phyloP scores from a whole-genome alignment of 2,113 vertebrate species.

The Microtus oregoni region DNA sequence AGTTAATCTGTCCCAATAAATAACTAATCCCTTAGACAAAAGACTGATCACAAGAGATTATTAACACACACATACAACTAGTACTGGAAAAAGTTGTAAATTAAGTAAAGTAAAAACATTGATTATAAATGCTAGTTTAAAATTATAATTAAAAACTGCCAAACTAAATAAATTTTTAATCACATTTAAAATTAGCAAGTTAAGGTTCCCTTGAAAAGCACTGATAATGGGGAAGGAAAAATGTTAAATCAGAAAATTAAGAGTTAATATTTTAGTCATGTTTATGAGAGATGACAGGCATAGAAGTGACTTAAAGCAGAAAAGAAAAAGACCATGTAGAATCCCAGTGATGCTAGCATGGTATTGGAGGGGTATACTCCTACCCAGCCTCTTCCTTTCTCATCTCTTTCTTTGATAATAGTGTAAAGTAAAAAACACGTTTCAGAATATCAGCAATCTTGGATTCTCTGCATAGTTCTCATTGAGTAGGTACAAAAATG shows the following conservation, averaged over 20 bases:
- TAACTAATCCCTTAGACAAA: not conserved
- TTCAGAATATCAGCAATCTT: no score
- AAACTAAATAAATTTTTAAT: not conserved
- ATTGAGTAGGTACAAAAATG: no score
- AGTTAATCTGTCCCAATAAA: not conserved
- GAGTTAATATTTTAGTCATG: slow-evolving; percentile 29
- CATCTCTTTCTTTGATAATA: slow-evolving; percentile 23
- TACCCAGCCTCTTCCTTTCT: slow-evolving; percentile 32
- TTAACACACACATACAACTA: not conserved
- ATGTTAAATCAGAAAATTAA: slow-evolving; percentile 46
- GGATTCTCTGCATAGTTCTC: no score
- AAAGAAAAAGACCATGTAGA: slow-evolving; percentile 18
- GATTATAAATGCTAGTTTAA: not conserved
- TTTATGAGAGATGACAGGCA: slow-evolving; percentile 40
- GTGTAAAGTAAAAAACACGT: not conserved
- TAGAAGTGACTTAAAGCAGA: not conserved
- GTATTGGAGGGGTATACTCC: slow-evolving; percentile 2
- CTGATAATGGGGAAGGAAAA: not conserved
- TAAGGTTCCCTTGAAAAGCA: slow-evolving; percentile 17
- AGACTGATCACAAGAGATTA: not conserved
- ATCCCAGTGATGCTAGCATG: not conserved
- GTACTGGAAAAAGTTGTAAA: not conserved
- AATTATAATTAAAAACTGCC: not conserved
- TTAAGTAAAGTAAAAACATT: not conserved
- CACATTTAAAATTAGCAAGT: not conserved